Base-by-base conservation (phyloP, 2,797 vertebrate genomes). In the Decapterus maruadsi region DNA sequence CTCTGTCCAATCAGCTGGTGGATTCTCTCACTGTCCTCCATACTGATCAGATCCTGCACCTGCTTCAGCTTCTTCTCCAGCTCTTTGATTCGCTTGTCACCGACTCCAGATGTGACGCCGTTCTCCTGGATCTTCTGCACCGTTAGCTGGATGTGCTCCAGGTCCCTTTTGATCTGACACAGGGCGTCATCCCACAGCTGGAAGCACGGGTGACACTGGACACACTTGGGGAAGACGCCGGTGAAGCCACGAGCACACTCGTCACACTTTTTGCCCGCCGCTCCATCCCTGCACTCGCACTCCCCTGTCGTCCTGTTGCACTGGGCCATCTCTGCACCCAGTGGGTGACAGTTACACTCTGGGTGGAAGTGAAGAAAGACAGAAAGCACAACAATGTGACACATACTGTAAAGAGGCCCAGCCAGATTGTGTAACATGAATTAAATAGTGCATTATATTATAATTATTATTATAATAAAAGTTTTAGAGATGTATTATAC, bases 141-240 rank as follows among this genome's bases (percentile, higher is more conserved):
- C 0, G 78, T 78, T 4, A 78, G 56, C 64, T 90, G 81, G 29
- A 97, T 87, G 64, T 48, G 81, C 1, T 72, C 92, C 81, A 98
- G 89, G 74, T 94, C 67, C 0, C 91, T 79, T 53, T 1, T 80
- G 5, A 98, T 81, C 77, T 92, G 89, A 74, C 86, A 92, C 64
- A 97, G 70, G 0, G 66, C 55, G 0, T 81, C 87, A 19, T 98
- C 96, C 96, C 96, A 97, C 62, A 86, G 93, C 81, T 92, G 81
- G 34, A 98, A 99, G 93, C 97, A 98, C 34, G 94, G 87, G 75
- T 97, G 96, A 87, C 97, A 98, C 53, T 84, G 88, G 0, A 71
- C 84, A 48, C 96, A 98, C 6, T 36, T 83, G 8, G 97, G 97
- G 70, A 97, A 99, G 29, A 55, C 71, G 4, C 96, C 95, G 0